phyloP scores from a whole-genome alignment of 2,113 vertebrate genomes.

The Xenopus borealis region DNA sequence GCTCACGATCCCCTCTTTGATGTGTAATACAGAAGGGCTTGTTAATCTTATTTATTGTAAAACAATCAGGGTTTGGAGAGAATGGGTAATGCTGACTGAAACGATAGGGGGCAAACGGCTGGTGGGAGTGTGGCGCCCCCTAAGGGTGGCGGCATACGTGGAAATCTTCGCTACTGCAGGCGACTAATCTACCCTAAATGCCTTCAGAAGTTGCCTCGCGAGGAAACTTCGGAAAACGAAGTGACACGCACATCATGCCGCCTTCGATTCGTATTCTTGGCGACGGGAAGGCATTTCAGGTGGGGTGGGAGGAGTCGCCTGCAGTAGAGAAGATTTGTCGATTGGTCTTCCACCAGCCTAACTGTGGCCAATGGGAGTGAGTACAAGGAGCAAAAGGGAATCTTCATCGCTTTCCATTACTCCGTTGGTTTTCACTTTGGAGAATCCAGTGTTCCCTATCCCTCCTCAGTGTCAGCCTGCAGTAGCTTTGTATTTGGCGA shows the following conservation, averaged over 20 bases:
- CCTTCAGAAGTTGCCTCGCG: no score
- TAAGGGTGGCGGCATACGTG: no score
- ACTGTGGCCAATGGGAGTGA: not conserved
- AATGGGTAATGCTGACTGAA: constrained; percentile 15
- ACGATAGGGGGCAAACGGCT: not conserved
- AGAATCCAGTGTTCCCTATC: constrained; percentile 49
- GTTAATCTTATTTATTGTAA: constrained; percentile 62
- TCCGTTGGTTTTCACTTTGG: constrained; percentile 49
- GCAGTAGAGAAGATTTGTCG: no score
- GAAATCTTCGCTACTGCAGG: no score
- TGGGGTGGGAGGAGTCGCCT: no score
- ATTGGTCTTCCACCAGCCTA: not conserved
- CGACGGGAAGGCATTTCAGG: no score
- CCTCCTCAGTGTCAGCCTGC: constrained; percentile 51
- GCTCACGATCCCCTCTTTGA: constrained; percentile 50
- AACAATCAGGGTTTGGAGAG: constrained; percentile 59
- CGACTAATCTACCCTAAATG: no score
- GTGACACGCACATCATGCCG: constrained; percentile 59
- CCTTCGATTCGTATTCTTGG: constrained; percentile 13
- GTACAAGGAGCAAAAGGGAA: constrained; percentile 41
- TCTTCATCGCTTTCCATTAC: constrained; percentile 37
- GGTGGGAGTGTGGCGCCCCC: not conserved
- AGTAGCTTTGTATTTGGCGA: constrained; percentile 62
- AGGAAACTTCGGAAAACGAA: no score
- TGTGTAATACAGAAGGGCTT: constrained; percentile 58